Conservation (phyloP, 2,888 invertebrate species). For the Cephalotes varians region DNA sequence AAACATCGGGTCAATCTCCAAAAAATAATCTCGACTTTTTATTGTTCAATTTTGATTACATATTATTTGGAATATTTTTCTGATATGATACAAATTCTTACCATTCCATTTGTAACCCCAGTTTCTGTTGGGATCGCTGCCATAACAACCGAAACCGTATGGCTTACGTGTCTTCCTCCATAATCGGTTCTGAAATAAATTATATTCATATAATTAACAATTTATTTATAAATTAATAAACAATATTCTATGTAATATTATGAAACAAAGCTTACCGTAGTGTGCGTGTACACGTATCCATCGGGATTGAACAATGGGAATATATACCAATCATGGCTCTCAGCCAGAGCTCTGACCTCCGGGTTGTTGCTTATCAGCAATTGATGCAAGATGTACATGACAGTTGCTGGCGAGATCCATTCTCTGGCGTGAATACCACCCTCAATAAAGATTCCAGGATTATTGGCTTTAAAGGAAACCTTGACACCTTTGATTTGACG, state of each 20-base stretch:
- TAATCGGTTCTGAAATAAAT: slow-evolving; percentile 87
- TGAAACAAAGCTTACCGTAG: slow-evolving; percentile 54
- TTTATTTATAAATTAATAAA: background rate
- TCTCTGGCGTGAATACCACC: slow-evolving; percentile 91
- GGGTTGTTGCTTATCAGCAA: slow-evolving; percentile 85
- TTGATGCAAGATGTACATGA: slow-evolving; percentile 3
- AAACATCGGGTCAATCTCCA: background rate
- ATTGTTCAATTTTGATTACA: background rate
- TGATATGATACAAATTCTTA: slow-evolving; percentile 77
- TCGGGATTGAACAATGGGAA: slow-evolving; percentile 88
- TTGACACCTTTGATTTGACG: slow-evolving; percentile 80
- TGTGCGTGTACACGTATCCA: slow-evolving; percentile 87
- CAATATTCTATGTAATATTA: background rate
- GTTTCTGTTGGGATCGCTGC: slow-evolving; percentile 93
- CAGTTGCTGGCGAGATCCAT: slow-evolving; percentile 50
- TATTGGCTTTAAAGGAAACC: slow-evolving; percentile 85
- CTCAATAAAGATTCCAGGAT: slow-evolving; percentile 89
- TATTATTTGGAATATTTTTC: background rate
- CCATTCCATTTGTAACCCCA: slow-evolving; percentile 91
- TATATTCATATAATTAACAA: background rate
- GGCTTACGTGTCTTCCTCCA: slow-evolving; percentile 90
- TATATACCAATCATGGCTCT: slow-evolving; percentile 91
- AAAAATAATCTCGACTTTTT: background rate
- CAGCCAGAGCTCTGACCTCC: slow-evolving; percentile 86
- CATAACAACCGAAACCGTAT: slow-evolving; percentile 86